These are phyloP conservation scores for Cephus rjabovi DNA, from an alignment of 2,888 invertebrate species.

Conservation along the genomic window DNA sequence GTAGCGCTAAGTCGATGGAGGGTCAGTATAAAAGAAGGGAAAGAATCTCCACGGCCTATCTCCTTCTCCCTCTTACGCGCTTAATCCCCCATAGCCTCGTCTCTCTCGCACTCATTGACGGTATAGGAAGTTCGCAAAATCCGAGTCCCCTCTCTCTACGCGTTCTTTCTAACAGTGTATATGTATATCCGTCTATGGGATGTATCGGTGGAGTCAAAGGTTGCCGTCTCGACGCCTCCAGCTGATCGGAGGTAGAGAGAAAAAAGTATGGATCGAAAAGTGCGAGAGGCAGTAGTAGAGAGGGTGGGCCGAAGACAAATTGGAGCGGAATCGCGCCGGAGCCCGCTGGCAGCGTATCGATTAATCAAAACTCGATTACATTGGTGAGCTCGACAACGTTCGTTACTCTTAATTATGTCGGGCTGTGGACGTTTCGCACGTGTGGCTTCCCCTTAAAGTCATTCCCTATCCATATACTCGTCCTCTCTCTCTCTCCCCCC, in stretches of 20 bases:
- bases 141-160: background rate
- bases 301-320: constrained; percentile 43
- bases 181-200: background rate
- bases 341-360: constrained; percentile 35
- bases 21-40: background rate
- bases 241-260: background rate
- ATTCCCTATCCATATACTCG: background rate
- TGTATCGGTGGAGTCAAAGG: background rate
- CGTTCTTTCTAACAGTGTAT: background rate
- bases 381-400: background rate
- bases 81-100: background rate
- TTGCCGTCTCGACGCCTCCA: background rate
- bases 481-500: constrained; percentile 3
- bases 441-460: background rate
- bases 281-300: background rate
- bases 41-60: background rate
- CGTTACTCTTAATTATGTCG: constrained; percentile 8
- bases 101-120: background rate
- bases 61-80: background rate
- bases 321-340: constrained; percentile 43
- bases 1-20: background rate
- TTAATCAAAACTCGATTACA: constrained; percentile 53
- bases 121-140: background rate
- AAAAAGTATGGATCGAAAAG: background rate
- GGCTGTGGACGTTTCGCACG: background rate